These are phyloP conservation scores for Montipora cactus DNA, from an alignment of 64 coral and sea anemone species.

Conservation along the genomic window DNA sequence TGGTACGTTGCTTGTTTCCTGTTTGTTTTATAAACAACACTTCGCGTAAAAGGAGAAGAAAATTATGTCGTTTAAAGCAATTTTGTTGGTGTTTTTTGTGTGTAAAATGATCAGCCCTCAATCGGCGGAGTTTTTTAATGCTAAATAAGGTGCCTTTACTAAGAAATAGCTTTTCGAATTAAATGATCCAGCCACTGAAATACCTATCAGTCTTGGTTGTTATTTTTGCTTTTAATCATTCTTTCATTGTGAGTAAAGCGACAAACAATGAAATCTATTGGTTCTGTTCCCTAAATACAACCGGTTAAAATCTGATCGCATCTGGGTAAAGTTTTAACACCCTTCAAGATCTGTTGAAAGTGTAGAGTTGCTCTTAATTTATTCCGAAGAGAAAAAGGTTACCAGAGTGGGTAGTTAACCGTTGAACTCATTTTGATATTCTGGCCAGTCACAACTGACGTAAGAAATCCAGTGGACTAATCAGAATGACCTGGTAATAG, in stretches of 20 bases:
- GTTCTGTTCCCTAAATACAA: not conserved
- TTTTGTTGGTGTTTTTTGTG: not conserved
- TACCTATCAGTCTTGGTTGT: not conserved
- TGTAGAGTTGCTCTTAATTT: not conserved
- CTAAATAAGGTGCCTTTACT: not conserved
- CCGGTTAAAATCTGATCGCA: not conserved
- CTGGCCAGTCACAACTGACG: too few relatives aligned
- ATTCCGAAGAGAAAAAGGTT: not conserved
- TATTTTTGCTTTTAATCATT: conserved; percentile 44
- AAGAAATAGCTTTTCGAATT: not conserved
- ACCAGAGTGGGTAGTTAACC: too few relatives aligned
- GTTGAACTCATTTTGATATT: too few relatives aligned
- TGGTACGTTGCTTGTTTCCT: conserved; percentile 14
- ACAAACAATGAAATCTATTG: not conserved
- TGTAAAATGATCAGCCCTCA: not conserved
- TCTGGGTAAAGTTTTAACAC: not conserved
- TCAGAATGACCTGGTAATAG: too few relatives aligned
- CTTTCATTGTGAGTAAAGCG: conserved; percentile 34
- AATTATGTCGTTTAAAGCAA: not conserved
- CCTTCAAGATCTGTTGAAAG: not conserved
- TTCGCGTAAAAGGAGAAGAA: not conserved
- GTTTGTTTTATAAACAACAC: conserved; percentile 45
- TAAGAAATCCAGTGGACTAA: not conserved
- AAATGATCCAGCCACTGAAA: not conserved
- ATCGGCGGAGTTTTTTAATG: not conserved